phyloP scores from a whole-genome alignment of 1,140 invertebrate genomes.

The Schlechtendalia chinensis region DNA sequence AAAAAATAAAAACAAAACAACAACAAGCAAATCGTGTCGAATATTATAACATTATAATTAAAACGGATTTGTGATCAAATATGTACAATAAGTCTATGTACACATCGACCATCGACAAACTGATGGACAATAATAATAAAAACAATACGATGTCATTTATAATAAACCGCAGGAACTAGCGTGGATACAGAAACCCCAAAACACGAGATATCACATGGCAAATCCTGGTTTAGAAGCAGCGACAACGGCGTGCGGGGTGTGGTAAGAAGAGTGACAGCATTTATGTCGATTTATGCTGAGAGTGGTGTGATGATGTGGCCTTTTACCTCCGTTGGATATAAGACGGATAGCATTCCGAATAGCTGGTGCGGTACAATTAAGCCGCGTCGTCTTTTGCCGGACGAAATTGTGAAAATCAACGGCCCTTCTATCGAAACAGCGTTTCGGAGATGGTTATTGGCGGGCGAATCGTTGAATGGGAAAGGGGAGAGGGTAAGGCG shows the following conservation, averaged over 20 bases:
- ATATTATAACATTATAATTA: too few relatives aligned
- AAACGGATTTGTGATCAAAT: too few relatives aligned
- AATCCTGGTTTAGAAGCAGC: background rate
- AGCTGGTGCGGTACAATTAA: background rate
- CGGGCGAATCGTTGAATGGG: too few relatives aligned
- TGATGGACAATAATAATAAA: background rate
- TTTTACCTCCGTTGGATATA: background rate
- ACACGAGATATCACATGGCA: background rate
- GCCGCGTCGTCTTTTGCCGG: background rate
- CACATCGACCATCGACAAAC: background rate
- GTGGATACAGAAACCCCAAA: background rate
- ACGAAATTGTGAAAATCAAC: background rate
- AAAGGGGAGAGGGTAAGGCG: too few relatives aligned
- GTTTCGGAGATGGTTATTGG: background rate
- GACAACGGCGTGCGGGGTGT: background rate
- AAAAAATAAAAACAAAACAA: too few relatives aligned
- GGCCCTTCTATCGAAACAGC: too few relatives aligned
- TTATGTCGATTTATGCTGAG: background rate
- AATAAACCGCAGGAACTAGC: background rate
- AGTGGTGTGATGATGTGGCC: background rate
- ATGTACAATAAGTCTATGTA: background rate
- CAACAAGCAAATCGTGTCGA: too few relatives aligned
- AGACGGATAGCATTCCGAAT: conserved; percentile 20
- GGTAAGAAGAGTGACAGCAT: background rate
- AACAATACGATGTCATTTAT: conserved; percentile 2